A percentile compares a stretch with the other conserved stretches of the same genome.
Evolutionary conservation across 2,113 vertebrate genomes (phyloP).

Genomic region (Chaetura pelagica): DNA sequence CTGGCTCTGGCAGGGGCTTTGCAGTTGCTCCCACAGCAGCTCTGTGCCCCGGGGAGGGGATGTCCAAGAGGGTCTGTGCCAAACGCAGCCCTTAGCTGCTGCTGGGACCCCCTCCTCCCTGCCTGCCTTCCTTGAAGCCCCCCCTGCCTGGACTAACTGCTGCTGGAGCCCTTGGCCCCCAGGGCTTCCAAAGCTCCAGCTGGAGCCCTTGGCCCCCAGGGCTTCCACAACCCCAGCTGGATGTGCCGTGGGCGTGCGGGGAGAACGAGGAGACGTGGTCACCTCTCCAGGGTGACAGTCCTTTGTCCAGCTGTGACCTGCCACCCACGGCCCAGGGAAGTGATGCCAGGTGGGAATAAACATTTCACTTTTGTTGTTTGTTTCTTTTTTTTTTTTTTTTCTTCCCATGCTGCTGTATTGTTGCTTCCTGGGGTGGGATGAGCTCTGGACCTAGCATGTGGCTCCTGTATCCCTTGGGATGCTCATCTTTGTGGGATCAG

Average conservation of each 20-base stretch:
- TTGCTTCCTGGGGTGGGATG: background rate
- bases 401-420: background rate
- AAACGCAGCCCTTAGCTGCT: rapidly evolving
- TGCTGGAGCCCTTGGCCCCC: background rate
- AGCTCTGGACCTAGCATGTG: rapidly evolving
- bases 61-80: rapidly evolving
- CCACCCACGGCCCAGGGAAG: background rate
- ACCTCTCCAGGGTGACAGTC: rapidly evolving
- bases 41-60: rapidly evolving
- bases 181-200: background rate
- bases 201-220: rapidly evolving
- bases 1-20: rapidly evolving
- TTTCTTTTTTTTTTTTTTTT: background rate
- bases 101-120: background rate
- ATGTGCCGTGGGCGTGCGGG: rapidly evolving
- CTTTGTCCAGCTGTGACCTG: background rate
- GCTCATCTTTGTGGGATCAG: rapidly evolving
- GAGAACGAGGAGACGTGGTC: rapidly evolving
- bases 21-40: rapidly evolving
- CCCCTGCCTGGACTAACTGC: background rate
- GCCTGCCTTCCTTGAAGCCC: background rate
- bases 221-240: rapidly evolving
- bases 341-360: slow-evolving; percentile 59
- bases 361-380: slow-evolving; percentile 24
- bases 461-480: rapidly evolving